Base-by-base conservation (phyloP, 2,113 vertebrate species). In the Ammodytes dubius region DNA sequence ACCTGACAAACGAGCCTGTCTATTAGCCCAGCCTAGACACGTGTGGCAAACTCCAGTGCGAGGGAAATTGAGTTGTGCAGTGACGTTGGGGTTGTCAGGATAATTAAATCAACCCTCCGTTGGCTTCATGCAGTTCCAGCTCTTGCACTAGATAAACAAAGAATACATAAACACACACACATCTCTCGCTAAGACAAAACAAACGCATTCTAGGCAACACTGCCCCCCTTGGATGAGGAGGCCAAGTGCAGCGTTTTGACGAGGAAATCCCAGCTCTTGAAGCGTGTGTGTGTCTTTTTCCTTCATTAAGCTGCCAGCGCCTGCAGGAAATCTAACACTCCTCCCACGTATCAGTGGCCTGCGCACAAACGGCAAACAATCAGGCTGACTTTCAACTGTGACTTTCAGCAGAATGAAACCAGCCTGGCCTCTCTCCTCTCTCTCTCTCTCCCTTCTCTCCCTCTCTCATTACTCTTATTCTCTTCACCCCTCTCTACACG, bases 331-430 rank as follows among this genome's bases (percentile, higher is more conserved):
- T 91, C 91, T 68, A 74, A 85, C 89, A 76, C 87, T 87, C 82
- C 56, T 90, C 85, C 87, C 87, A 92, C 74, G 75, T 74, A 79
- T 83, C 89, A 14, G 80, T 27, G 27, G 27, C 27, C 27, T 27
- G 27, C 5, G 27, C 86, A 82, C 87, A 91, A 91, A 93, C 87
- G 83, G 84, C 88, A 91, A 91, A 93, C 91, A 87, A 91, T 92
- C 88, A 87, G 83, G 76, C 89, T 83, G 91, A 94, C 91, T 93
- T 93, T 93, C 91, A 91, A 64, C 82, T 85, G 84, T 88, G 93
- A 91, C 92, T 94, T 93, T 94, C 87, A 87, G 79, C 70, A 63
- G 83, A 92, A 91, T 88, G 73, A 89, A 90, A 83, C 81, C 84
- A 69, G 77, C 75, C 69, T 47, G 7, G 10, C 72, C 49, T 80